Percentiles rank a stretch among this genome's conserved stretches.
phyloP scores from a whole-genome alignment of 2,797 vertebrate genomes.

The Nyctalus aviator region DNA sequence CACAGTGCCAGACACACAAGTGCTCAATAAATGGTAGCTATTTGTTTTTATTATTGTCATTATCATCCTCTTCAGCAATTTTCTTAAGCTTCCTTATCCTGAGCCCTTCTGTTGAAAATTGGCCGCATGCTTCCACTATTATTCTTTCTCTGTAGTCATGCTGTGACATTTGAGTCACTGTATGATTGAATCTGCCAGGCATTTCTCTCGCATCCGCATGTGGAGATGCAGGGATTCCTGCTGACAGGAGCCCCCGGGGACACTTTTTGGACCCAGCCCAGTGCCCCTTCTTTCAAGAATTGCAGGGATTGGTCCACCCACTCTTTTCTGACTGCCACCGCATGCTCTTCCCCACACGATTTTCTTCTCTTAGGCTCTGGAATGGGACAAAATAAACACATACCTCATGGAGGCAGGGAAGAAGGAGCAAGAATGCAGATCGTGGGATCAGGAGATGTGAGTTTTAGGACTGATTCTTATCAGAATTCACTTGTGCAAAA shows the following conservation, averaged over 20 bases:
- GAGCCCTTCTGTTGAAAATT: constrained; percentile 78
- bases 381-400: constrained; percentile 46
- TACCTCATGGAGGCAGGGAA: not conserved
- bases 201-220: not conserved
- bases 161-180: constrained; percentile 79
- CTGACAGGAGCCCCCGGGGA: constrained; percentile 64
- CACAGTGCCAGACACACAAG: constrained; percentile 67
- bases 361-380: constrained; percentile 45
- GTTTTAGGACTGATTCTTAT: not conserved
- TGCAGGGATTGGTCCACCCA: constrained; percentile 55
- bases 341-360: constrained; percentile 33
- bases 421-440: constrained; percentile 13
- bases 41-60: constrained; percentile 79
- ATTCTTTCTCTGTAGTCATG: constrained; percentile 75
- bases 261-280: constrained; percentile 66
- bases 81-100: constrained; percentile 76
- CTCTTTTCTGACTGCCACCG: constrained; percentile 62
- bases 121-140: constrained; percentile 68
- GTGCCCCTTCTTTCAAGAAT: constrained; percentile 35
- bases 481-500: not conserved
- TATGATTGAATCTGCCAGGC: constrained; percentile 79
- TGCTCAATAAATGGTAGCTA: constrained; percentile 74
- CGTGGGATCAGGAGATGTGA: not conserved
- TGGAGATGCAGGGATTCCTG: constrained; percentile 63
- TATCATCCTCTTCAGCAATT: constrained; percentile 73